A percentile compares a stretch with the other conserved stretches of the same genome.
Evolutionary conservation across 2,113 vertebrate species (phyloP).

Genomic region (Aptenodytes forsteri): DNA sequence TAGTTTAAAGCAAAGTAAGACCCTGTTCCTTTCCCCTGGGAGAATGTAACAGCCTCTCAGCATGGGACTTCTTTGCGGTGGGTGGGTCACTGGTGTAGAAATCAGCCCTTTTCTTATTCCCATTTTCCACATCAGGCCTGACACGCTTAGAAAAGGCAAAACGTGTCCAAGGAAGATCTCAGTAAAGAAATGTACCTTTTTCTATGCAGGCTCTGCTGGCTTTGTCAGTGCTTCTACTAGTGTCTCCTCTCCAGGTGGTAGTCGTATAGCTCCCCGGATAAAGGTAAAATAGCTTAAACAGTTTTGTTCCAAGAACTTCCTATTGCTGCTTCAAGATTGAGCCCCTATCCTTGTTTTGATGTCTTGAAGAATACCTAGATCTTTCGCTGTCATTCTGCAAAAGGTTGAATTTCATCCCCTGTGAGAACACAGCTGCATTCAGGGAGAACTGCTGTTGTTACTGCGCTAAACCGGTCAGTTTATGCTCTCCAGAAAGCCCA

Average conservation of each 20-base stretch:
- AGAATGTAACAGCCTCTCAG: background rate
- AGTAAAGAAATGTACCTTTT: background rate
- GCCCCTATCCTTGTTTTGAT: background rate
- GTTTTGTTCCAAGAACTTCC: background rate
- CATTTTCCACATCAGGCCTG: background rate
- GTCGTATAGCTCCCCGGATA: fast-evolving
- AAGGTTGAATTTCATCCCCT: background rate
- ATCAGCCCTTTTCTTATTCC: background rate
- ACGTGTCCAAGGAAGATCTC: background rate
- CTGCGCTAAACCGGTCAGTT: background rate
- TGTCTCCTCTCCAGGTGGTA: background rate
- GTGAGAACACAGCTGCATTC: background rate
- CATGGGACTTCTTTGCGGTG: background rate
- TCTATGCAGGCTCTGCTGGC: background rate
- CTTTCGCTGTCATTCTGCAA: background rate
- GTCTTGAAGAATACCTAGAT: background rate
- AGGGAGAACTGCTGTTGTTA: background rate
- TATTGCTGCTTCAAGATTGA: background rate
- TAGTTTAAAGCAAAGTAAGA: background rate
- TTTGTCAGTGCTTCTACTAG: background rate
- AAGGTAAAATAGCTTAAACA: background rate
- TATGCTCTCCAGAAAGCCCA: background rate
- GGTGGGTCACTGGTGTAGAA: background rate
- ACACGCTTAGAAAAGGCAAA: background rate
- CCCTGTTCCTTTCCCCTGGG: background rate